phyloP scores from a whole-genome alignment of 2,797 vertebrate genomes.

The Coregonus sp. region DNA sequence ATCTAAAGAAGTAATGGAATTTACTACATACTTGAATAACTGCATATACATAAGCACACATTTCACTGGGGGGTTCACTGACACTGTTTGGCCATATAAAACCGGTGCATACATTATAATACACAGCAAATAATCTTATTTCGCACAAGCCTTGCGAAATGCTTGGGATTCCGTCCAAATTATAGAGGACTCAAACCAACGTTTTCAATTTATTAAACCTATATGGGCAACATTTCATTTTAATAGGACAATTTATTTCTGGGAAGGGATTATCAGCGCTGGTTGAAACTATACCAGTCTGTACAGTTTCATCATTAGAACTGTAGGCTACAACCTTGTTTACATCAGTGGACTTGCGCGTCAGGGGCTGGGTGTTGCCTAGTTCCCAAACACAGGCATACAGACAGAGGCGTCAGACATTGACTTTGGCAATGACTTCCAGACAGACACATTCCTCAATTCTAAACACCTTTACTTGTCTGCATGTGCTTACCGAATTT shows the following conservation, averaged over 20 bases:
- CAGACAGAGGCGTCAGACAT: conserved; percentile 40
- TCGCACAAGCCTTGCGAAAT: conserved; percentile 62
- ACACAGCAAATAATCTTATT: conserved; percentile 76
- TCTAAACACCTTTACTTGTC: conserved; percentile 68
- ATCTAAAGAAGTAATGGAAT: conserved; percentile 90
- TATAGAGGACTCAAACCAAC: conserved; percentile 73
- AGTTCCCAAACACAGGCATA: conserved; percentile 30
- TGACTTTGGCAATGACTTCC: conserved; percentile 70
- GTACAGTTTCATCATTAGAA: conserved; percentile 64
- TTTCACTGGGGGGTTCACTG: conserved; percentile 74
- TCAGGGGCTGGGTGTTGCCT: conserved; percentile 20
- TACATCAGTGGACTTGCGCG: conserved; percentile 15
- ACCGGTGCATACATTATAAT: conserved; percentile 75
- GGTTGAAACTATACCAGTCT: conserved; percentile 64
- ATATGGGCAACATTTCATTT: conserved; percentile 78
- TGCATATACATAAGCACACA: conserved; percentile 84
- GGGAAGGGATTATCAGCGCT: conserved; percentile 68
- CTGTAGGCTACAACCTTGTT: conserved; percentile 29
- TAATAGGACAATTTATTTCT: conserved; percentile 77
- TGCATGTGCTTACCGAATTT: conserved; percentile 69
- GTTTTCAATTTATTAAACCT: conserved; percentile 78
- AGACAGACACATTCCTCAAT: conserved; percentile 62
- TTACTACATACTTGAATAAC: conserved; percentile 89
- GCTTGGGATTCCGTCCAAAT: conserved; percentile 75
- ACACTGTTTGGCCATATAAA: conserved; percentile 75